These are phyloP conservation scores for Eupithecia insigniata DNA, from an alignment of 2,888 invertebrate species.

Conservation along the genomic window DNA sequence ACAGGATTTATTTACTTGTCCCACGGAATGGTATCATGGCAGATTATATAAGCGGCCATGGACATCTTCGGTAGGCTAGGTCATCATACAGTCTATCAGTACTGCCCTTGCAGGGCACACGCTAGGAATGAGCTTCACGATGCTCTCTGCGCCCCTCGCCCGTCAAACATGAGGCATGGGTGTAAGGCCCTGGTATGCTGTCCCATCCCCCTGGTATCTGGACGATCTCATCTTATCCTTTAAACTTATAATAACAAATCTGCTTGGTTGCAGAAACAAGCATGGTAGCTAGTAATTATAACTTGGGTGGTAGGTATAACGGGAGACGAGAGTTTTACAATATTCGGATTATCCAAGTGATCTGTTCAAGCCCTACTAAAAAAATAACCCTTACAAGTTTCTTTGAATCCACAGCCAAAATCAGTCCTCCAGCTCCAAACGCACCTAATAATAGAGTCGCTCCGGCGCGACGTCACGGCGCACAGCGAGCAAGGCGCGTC, in stretches of 20 bases:
- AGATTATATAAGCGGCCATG: neutral
- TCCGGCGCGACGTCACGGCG: constrained; percentile 64
- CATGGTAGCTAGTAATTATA: too few species aligned
- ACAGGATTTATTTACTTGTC: neutral
- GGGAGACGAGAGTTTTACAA: neutral
- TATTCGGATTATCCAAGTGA: neutral
- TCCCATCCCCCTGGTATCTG: too few species aligned
- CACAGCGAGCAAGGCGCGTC: constrained; percentile 65
- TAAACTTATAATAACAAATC: too few species aligned
- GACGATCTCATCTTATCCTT: too few species aligned
- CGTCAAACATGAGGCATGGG: neutral
- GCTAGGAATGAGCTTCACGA: too few species aligned
- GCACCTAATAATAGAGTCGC: constrained; percentile 61
- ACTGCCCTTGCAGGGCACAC: too few species aligned
- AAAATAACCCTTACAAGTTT: neutral
- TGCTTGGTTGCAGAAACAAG: neutral
- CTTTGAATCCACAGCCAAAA: constrained; percentile 59
- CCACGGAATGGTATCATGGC: neutral
- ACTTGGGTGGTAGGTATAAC: neutral
- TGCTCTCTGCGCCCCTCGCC: neutral
- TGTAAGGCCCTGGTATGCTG: neutral
- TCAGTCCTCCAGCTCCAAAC: constrained; percentile 69
- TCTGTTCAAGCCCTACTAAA: neutral
- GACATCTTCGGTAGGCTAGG: neutral
- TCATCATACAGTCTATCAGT: neutral